Evolutionary conservation across 37 sponge, comb jelly and placozoan genomes (phyloP).

Genomic region (Theonella swinhoei): DNA sequence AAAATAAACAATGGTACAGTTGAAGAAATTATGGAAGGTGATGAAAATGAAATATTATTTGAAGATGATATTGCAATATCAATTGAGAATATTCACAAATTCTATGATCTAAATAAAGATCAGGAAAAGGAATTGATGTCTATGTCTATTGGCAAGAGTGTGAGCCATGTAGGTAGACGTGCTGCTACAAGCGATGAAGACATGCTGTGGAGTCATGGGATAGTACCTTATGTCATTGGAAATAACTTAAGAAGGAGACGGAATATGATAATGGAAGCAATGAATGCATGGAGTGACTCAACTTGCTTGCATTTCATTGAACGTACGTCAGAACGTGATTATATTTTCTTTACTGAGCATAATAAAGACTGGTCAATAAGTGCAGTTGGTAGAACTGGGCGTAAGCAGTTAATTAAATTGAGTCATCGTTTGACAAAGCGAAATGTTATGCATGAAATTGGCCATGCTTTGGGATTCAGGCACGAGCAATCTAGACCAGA

Average conservation of each 20-base stretch:
- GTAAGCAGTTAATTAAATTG: not conserved
- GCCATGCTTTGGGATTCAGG: conserved; percentile 68
- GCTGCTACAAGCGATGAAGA: not conserved
- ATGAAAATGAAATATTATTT: too few species aligned
- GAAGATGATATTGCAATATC: not conserved
- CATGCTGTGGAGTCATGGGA: not conserved
- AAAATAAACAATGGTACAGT: too few species aligned
- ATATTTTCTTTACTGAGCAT: not conserved
- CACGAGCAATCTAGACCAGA: conserved; percentile 70
- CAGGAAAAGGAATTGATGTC: not conserved
- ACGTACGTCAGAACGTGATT: not conserved
- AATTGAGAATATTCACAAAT: not conserved
- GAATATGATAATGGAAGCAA: not conserved
- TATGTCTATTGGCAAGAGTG: not conserved
- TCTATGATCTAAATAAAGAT: not conserved
- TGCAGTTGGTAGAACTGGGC: not conserved
- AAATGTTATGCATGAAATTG: conserved; percentile 57
- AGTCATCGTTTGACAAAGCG: not conserved
- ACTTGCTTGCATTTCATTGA: not conserved
- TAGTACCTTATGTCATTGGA: not conserved
- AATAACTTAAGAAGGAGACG: not conserved
- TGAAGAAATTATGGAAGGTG: too few species aligned
- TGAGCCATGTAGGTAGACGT: not conserved
- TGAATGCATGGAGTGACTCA: not conserved
- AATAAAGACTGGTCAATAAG: not conserved